A percentile compares a stretch with the other conserved stretches of the same genome.
Conservation (phyloP, 2,888 invertebrate genomes). For the Steromphala cineraria region DNA sequence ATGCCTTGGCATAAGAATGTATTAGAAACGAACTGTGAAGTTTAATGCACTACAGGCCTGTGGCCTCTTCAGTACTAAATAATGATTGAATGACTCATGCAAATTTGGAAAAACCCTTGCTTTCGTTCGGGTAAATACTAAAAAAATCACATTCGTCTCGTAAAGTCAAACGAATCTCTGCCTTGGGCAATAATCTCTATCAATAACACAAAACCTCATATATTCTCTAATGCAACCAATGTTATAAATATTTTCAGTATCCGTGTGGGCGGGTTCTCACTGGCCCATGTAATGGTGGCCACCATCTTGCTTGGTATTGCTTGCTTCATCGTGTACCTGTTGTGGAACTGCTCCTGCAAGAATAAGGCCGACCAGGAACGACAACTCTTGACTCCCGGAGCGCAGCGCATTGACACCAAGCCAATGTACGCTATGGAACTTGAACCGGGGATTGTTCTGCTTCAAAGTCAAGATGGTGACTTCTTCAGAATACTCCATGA, state of each 20-base stretch:
- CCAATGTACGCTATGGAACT: constrained; percentile 41
- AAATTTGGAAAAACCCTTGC: too few relatives aligned
- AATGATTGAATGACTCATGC: too few relatives aligned
- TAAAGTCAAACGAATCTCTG: too few relatives aligned
- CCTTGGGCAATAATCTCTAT: too few relatives aligned
- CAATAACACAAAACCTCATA: too few relatives aligned
- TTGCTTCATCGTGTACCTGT: constrained; percentile 33
- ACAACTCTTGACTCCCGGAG: not conserved
- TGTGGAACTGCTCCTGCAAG: constrained; percentile 40
- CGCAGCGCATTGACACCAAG: not conserved
- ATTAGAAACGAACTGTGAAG: too few relatives aligned
- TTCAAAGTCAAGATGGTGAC: constrained; percentile 42
- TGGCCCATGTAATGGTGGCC: constrained; percentile 29
- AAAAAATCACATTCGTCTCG: too few relatives aligned
- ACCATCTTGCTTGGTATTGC: constrained; percentile 30
- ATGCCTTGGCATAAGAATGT: too few relatives aligned
- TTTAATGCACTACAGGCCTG: too few relatives aligned
- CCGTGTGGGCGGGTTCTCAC: constrained; percentile 32
- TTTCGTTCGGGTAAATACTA: too few relatives aligned
- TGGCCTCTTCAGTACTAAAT: too few relatives aligned
- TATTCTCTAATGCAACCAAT: not conserved
- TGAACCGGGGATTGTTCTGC: constrained; percentile 40
- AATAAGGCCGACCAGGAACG: not conserved
- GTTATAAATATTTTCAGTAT: constrained; percentile 14
- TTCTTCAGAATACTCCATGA: constrained; percentile 42